Evolutionary conservation across 2,797 vertebrate species (phyloP), one percentile per base, ranked within the genome.

Genomic region (Syngnathus acus): DNA sequence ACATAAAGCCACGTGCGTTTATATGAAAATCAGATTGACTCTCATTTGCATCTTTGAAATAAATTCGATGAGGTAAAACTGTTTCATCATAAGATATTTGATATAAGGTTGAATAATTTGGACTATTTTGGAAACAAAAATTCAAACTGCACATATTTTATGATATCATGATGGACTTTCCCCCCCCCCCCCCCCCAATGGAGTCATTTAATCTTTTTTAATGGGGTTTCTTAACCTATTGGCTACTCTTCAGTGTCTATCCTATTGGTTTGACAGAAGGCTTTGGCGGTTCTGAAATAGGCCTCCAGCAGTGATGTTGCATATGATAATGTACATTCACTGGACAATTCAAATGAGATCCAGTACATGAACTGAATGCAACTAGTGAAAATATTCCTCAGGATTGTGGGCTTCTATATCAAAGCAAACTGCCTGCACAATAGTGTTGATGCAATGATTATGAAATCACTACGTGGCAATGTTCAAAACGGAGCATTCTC

Each of bases 21-120:
- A 89, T 91, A 90, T 91, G 89, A 86, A 90, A 91, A 92, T 92
- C 87, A 88, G 86, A 77, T 82, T 75, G 32, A 60, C 75, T 76
- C 77, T 87, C 81, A 90, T 92, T 92, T 91, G 88, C 90, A 91
- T 92, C 86, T 89, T 78, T 61, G 71, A 81, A 74, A 82, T 80
- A 79, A 57, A 69, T 58, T 66, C 59, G 55, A 69, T 67, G 75
- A 70, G 58, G 42, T 43, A 45, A 62, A 62, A 62, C 42, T 61
- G 5, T 61, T 45, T 62, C n/a, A 62, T 45, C 13, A 5, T 21
- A 42, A 42, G 39, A 42, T 61, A 21, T 23, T 26, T 38, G 6
- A 6, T 45, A 40, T 13, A 62, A 16, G 42, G 21, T 62, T 1
- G 37, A 17, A 57, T 37, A 37, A 16, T 57, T 37, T 57, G 26